These are phyloP conservation scores for Hystrix brachyura DNA, from an alignment of 2,113 vertebrate genomes.

Conservation along the genomic window DNA sequence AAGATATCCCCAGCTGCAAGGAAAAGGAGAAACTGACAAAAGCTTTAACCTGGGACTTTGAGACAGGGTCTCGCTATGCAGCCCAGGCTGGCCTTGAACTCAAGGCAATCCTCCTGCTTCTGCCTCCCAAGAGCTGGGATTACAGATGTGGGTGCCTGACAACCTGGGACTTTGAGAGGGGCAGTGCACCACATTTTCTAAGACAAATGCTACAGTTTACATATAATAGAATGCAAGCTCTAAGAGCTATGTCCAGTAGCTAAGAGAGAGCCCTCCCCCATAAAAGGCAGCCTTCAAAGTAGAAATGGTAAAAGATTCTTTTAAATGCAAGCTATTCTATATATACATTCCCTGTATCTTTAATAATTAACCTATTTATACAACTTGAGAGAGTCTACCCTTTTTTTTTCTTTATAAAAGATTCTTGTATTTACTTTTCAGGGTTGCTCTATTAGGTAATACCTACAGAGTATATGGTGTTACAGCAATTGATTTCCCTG, in stretches of 20 bases:
- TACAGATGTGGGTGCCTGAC: neutral
- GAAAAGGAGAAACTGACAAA: too few relatives aligned
- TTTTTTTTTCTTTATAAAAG: conserved; percentile 1
- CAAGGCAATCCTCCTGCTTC: too few relatives aligned
- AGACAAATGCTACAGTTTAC: neutral
- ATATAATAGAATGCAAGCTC: neutral
- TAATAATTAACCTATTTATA: neutral
- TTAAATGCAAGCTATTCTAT: neutral
- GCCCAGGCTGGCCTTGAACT: too few relatives aligned
- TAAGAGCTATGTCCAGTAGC: neutral
- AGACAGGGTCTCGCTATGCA: too few relatives aligned
- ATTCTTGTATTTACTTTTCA: neutral
- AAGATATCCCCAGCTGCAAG: neutral
- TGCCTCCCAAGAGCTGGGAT: too few relatives aligned
- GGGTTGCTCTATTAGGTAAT: neutral
- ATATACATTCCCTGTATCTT: neutral
- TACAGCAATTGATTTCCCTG: neutral
- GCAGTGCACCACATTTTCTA: neutral
- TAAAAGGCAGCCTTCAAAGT: neutral
- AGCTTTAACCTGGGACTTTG: too few relatives aligned
- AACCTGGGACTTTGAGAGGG: neutral
- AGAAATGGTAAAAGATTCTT: neutral
- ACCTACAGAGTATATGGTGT: neutral
- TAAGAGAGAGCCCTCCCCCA: neutral
- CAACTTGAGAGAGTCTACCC: neutral